phyloP scores from a whole-genome alignment of 2,797 vertebrate genomes.

The Iguana delicatissima region DNA sequence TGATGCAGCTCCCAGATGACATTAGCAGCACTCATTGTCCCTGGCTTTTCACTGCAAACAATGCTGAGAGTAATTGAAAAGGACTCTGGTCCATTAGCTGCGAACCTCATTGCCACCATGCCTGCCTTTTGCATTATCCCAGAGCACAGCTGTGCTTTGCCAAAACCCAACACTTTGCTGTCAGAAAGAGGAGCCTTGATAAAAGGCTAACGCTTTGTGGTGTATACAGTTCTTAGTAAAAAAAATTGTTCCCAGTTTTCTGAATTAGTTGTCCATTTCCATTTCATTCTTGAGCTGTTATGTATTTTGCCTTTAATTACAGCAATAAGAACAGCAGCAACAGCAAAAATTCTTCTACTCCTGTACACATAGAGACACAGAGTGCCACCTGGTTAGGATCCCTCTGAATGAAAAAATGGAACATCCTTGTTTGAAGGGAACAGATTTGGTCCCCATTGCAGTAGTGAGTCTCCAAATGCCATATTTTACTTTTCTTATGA shows the following conservation, averaged over 20 bases:
- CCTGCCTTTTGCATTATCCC: constrained; percentile 66
- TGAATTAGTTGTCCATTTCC: constrained; percentile 59
- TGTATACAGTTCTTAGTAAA: constrained; percentile 62
- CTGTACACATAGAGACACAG: neutral
- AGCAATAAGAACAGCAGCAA: neutral
- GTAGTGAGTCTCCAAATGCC: neutral
- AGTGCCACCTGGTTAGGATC: neutral
- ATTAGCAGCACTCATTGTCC: constrained; percentile 49
- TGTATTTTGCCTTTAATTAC: constrained; percentile 44
- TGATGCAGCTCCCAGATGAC: neutral
- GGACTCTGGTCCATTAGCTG: constrained; percentile 23
- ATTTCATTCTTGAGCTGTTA: constrained; percentile 42
- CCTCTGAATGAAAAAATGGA: neutral
- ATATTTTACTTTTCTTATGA: neutral
- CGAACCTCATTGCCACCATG: neutral
- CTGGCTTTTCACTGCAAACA: constrained; percentile 37
- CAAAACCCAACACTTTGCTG: neutral
- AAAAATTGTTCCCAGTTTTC: constrained; percentile 69
- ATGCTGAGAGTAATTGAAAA: constrained; percentile 63
- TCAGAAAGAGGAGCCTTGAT: constrained; percentile 54
- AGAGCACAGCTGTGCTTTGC: constrained; percentile 38
- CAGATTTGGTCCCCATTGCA: neutral
- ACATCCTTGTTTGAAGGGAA: neutral
- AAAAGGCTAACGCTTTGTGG: constrained; percentile 58
- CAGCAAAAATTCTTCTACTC: constrained; percentile 21